Conservation (phyloP, 2,113 vertebrate genomes). For the Galemys pyrenaicus region DNA sequence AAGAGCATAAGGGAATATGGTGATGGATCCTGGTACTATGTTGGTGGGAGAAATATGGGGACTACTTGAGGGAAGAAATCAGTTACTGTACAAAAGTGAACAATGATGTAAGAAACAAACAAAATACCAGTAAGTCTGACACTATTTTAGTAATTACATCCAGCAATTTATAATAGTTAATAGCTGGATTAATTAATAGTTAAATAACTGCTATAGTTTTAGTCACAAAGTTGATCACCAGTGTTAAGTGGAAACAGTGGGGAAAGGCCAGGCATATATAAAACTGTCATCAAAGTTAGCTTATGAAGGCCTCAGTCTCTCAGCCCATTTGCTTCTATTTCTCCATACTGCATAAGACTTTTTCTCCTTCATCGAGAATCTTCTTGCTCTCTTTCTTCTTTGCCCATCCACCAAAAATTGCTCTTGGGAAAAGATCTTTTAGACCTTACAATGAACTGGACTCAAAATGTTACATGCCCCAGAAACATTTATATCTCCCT, state of each 20-base stretch:
- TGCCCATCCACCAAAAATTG: not conserved
- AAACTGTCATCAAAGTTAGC: not conserved
- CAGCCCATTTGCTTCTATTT: not conserved
- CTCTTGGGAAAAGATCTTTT: not conserved
- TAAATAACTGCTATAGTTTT: not conserved
- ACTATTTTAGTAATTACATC: slow-evolving; percentile 12
- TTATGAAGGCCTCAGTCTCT: not conserved
- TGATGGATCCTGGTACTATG: not conserved
- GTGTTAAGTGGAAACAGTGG: not conserved
- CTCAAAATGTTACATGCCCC: not conserved
- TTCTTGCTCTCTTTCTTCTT: not conserved
- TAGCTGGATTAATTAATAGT: no score
- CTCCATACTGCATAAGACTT: not conserved
- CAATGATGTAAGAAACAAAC: no score
- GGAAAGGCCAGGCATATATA: not conserved
- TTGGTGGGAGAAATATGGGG: not conserved
- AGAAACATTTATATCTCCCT: not conserved
- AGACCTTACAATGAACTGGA: not conserved
- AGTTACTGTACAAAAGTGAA: no score
- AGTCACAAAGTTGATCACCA: not conserved
- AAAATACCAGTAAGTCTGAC: not conserved
- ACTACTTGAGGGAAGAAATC: no score
- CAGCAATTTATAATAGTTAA: no score
- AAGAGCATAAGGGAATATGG: no score
- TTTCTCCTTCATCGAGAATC: not conserved